Base-by-base conservation (phyloP, 1,140 invertebrate genomes). In the Drosophila obscura region DNA sequence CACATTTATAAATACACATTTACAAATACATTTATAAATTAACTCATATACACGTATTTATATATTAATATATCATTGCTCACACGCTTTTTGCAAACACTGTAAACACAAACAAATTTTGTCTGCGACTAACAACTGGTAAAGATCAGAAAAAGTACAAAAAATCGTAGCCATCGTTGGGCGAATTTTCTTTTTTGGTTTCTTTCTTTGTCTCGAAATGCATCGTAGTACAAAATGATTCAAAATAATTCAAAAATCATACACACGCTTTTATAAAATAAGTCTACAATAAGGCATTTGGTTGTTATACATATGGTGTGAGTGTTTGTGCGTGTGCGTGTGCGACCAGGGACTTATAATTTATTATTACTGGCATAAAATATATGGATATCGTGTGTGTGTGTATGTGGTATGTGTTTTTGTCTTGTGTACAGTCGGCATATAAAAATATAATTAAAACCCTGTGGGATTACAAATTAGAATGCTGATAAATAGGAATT, bases 271-370 rank as follows among this genome's bases (percentile, higher is more conserved):
- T 79, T 55, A 59, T 39, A 84, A 79, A 69, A 52, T 35, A 83
- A 71, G 51, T 83, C 65, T 83, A 83, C 80, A 83, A 76, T 83
- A 83, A 83, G 75, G 80, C 80, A 72, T 76, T 66, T 61, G 66
- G 35, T 48, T 73, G 62, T 41, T 48, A 15, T 45, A 26, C 35
- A 35, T 43, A 58, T 49, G 67, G 58, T 66, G 44, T 19, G 22
- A 35, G 9, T 11, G 31, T 11, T 11, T 39, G 19, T 19, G 19
- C 19, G 19, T 22, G 31, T 35, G 31, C 31, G 9, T 13, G 61
- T 78, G 57, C 74, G 73, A 49, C 50, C 44, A 39, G 48, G 50
- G 35, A 64, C 58, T 71, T 72, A 63, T 11, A 66, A 52, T 68
- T 62, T 65, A 58, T 63, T 53, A 72, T 58, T 49, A 49, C 57